phyloP scores from a whole-genome alignment of 2,888 invertebrate genomes.

The Willowsia nigromaculata region DNA sequence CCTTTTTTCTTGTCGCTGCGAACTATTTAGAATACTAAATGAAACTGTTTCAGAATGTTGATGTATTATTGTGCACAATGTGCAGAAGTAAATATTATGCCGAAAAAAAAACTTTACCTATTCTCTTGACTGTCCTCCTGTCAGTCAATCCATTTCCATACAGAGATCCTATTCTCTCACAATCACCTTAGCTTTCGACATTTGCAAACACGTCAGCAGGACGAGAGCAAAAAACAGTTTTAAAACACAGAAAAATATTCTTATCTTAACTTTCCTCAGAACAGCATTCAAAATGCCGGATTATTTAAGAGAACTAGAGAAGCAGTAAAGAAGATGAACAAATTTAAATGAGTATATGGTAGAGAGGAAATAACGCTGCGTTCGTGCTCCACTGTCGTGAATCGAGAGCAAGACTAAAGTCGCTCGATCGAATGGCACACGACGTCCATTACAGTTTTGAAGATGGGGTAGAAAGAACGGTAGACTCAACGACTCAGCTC shows the following conservation, averaged over 20 bases:
- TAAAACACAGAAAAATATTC: neutral
- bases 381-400: conserved; percentile 4
- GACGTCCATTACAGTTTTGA: conserved; percentile 33
- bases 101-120: conserved; percentile 57
- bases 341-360: neutral
- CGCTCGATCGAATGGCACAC: conserved; percentile 16
- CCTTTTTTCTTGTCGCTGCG: conserved; percentile 46
- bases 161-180: conserved; percentile 3
- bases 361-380: neutral
- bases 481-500: conserved; percentile 40
- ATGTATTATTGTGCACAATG: neutral
- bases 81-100: conserved; percentile 51
- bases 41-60: conserved; percentile 34
- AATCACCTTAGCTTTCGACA: conserved; percentile 11
- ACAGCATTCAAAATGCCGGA: conserved; percentile 65
- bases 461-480: conserved; percentile 27
- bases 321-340: neutral
- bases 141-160: conserved; percentile 63
- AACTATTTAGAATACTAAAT: conserved; percentile 44
- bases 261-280: neutral
- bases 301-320: neutral
- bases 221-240: conserved; percentile 8
- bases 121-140: conserved; percentile 14
- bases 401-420: conserved; percentile 4
- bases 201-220: conserved; percentile 62